Percentiles rank a stretch among this genome's conserved stretches.
These are phyloP conservation scores for Rhorus exstirpatorius DNA, from an alignment of 2,888 invertebrate species.

Conservation along the genomic window DNA sequence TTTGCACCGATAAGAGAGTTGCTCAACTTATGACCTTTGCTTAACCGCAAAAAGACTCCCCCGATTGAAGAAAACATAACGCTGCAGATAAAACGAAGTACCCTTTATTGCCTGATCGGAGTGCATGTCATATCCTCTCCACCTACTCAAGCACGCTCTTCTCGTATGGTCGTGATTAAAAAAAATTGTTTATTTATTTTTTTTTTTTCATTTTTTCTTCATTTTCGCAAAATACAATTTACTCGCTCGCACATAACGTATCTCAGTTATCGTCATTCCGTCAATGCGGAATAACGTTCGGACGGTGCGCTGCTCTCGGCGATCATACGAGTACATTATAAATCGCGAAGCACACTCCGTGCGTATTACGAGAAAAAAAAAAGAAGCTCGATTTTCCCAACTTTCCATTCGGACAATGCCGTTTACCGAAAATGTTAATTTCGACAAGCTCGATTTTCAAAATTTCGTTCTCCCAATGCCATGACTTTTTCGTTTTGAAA, in stretches of 20 bases:
- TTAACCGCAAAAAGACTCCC: conserved; percentile 74
- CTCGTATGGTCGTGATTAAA: conserved; percentile 17
- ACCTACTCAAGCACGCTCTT: not conserved
- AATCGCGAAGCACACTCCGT: too few relatives aligned
- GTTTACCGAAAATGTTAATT: too few relatives aligned
- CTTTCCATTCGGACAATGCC: too few relatives aligned
- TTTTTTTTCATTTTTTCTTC: not conserved
- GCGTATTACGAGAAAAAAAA: too few relatives aligned
- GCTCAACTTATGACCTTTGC: conserved; percentile 83
- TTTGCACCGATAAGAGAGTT: conserved; percentile 81
- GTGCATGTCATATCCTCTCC: conserved; percentile 12
- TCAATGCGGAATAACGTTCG: conserved; percentile 32
- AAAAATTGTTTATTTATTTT: not conserved
- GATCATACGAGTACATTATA: not conserved
- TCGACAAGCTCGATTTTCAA: too few relatives aligned
- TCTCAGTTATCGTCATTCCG: conserved; percentile 34
- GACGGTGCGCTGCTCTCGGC: not conserved
- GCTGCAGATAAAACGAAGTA: conserved; percentile 63
- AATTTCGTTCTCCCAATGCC: too few relatives aligned
- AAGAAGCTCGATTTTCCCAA: too few relatives aligned
- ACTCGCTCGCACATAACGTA: conserved; percentile 15
- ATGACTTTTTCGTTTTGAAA: too few relatives aligned
- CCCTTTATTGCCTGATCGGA: conserved; percentile 30
- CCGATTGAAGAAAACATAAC: conserved; percentile 77
- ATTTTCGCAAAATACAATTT: conserved; percentile 32